A percentile compares a stretch with the other conserved stretches of the same genome.
These are phyloP conservation scores for Drosophila picticornis DNA, from an alignment of 2,888 invertebrate species.

Conservation along the genomic window DNA sequence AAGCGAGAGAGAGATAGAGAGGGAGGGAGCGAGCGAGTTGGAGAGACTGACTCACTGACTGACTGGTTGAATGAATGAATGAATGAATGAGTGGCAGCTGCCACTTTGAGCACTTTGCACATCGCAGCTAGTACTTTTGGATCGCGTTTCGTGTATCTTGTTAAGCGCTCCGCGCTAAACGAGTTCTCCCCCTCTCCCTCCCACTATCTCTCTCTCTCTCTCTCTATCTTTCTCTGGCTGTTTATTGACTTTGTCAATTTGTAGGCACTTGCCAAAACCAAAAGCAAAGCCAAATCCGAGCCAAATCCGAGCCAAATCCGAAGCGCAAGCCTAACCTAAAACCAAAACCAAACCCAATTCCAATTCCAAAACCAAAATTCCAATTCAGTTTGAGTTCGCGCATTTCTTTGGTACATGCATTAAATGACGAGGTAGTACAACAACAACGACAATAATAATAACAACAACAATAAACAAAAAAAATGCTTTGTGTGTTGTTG, in stretches of 20 bases:
- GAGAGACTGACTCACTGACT: conserved; percentile 44
- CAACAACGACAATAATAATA: conserved; percentile 10
- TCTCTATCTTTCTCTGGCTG: conserved; percentile 3
- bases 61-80: conserved; percentile 34
- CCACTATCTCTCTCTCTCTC: not conserved
- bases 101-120: conserved; percentile 30
- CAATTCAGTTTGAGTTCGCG: conserved; percentile 33
- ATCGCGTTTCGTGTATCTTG: conserved; percentile 25
- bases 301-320: conserved; percentile 10
- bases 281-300: conserved; percentile 39
- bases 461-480: conserved; percentile 17
- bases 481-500: conserved; percentile 24
- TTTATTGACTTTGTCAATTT: conserved; percentile 62
- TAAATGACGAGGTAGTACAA: conserved; percentile 7
- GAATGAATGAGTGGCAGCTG: conserved; percentile 53
- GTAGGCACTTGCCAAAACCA: conserved; percentile 65
- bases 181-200: conserved; percentile 18
- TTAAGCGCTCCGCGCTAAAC: conserved; percentile 40
- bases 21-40: conserved; percentile 13
- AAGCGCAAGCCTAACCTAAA: conserved; percentile 30
- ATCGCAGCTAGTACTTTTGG: conserved; percentile 19
- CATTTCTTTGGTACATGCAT: conserved; percentile 29
- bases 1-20: conserved; percentile 1
- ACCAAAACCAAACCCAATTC: conserved; percentile 28
- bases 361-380: conserved; percentile 21